Conservation (phyloP, 1,140 invertebrate genomes). For the Micrasema minimum region DNA sequence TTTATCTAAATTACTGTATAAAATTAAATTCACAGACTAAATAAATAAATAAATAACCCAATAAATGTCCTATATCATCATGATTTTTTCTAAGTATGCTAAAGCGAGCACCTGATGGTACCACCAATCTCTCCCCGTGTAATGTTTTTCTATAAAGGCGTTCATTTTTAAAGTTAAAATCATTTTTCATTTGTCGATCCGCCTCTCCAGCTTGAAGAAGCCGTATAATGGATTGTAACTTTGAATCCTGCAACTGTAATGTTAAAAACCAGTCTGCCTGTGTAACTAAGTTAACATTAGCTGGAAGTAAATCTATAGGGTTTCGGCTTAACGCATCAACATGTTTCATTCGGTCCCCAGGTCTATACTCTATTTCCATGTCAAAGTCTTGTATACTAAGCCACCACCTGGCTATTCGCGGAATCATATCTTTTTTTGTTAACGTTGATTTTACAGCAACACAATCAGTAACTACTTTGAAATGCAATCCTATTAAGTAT, state of each 20-base stretch:
- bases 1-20: too few relatives aligned
- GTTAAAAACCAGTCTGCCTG: not conserved
- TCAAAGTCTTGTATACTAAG: conserved; percentile 55
- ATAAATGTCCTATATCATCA: not conserved
- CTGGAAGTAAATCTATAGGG: conserved; percentile 30
- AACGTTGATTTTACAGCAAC: not conserved
- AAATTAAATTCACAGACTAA: too few relatives aligned
- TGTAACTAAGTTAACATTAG: conserved; percentile 42
- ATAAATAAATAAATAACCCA: too few relatives aligned
- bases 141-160: not conserved
- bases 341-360: conserved; percentile 55
- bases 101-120: not conserved
- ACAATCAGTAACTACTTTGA: conserved; percentile 7
- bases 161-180: not conserved
- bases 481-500: not conserved
- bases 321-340: conserved; percentile 58
- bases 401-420: conserved; percentile 54
- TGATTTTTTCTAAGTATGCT: not conserved
- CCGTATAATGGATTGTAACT: conserved; percentile 1
- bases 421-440: too few relatives aligned
- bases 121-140: not conserved
- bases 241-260: not conserved
- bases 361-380: conserved; percentile 54
- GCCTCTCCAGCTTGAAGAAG: conserved; percentile 42
- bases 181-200: not conserved